Percentiles rank a stretch among this genome's conserved stretches.
phyloP scores from a whole-genome alignment of 2,888 invertebrate species.

The Agrotis puta region DNA sequence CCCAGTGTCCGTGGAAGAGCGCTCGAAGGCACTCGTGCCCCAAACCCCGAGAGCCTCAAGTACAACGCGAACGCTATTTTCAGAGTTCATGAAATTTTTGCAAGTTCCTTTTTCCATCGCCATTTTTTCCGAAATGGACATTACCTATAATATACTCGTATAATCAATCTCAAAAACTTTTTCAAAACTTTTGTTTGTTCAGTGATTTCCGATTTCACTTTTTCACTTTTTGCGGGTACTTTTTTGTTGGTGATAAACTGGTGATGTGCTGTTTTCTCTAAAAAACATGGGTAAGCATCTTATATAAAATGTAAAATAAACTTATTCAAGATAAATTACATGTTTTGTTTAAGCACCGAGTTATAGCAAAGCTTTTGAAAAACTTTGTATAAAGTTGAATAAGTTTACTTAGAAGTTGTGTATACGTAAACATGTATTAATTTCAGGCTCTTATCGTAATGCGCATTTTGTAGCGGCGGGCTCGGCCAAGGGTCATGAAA shows the following conservation, averaged over 20 bases:
- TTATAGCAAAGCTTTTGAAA: conserved; percentile 15
- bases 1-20: conserved; percentile 54
- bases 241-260: neutral
- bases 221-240: conserved; percentile 13
- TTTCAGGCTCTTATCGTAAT: conserved; percentile 32
- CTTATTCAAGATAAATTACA: conserved; percentile 4
- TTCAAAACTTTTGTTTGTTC: conserved; percentile 9
- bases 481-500: conserved; percentile 59
- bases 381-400: conserved; percentile 40
- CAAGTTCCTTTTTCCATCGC: neutral
- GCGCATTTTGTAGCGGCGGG: conserved; percentile 23
- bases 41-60: conserved; percentile 29
- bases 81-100: conserved; percentile 27
- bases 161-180: conserved; percentile 36
- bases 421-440: conserved; percentile 7
- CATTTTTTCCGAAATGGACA: neutral
- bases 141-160: too few relatives aligned
- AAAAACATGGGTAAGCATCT: conserved; percentile 34
- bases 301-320: conserved; percentile 4
- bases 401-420: conserved; percentile 33
- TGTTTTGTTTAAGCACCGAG: neutral
- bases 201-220: conserved; percentile 4
- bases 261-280: neutral
- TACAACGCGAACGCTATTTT: conserved; percentile 35
- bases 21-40: conserved; percentile 42